A percentile compares a stretch with the other conserved stretches of the same genome.
Evolutionary conservation across 2,113 vertebrate genomes (phyloP).

Genomic region (Rhinolophus ferrumequinum): DNA sequence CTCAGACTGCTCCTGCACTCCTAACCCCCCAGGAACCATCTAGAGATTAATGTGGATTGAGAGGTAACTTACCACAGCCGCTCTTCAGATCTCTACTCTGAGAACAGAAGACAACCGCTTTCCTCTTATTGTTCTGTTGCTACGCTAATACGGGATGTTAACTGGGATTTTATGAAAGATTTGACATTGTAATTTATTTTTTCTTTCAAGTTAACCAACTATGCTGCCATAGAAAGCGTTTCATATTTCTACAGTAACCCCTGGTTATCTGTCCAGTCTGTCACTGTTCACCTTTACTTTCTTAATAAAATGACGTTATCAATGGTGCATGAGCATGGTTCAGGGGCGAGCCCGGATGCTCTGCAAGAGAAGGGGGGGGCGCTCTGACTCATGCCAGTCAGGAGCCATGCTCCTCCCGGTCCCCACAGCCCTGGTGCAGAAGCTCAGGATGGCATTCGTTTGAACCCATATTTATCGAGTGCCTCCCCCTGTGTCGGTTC

Average conservation of each 20-base stretch:
- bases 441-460: background rate
- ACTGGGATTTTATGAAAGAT: background rate
- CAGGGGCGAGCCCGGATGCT: background rate
- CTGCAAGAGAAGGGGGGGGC: background rate
- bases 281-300: background rate
- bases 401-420: background rate
- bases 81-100: background rate
- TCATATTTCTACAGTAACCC: background rate
- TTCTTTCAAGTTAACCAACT: background rate
- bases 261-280: background rate
- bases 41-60: background rate
- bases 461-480: fast-evolving
- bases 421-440: fast-evolving
- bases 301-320: background rate
- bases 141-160: background rate
- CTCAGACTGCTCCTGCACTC: background rate
- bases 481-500: background rate
- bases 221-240: background rate
- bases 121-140: background rate
- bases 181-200: background rate
- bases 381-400: background rate
- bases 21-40: background rate
- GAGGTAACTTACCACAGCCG: background rate
- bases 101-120: background rate
- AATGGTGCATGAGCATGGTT: fast-evolving